These are phyloP conservation scores for Megalurothrips usitatus DNA, from an alignment of 2,888 invertebrate genomes.

Conservation along the genomic window DNA sequence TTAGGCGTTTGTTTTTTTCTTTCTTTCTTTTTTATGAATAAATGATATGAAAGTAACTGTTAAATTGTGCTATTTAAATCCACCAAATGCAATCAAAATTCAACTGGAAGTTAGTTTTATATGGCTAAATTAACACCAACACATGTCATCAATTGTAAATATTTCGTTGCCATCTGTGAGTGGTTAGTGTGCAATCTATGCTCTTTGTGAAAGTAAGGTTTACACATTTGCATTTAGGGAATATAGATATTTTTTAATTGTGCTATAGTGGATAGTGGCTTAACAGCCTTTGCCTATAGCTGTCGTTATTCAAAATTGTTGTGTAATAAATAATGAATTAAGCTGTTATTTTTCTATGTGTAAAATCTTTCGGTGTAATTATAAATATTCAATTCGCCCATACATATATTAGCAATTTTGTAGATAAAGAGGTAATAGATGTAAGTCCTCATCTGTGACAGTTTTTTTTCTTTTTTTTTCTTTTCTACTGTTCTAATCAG, in stretches of 20 bases:
- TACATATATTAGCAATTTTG: neutral
- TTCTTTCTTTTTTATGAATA: neutral
- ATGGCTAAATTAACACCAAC: neutral
- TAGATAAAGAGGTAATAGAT: neutral
- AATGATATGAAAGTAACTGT: slow-evolving; percentile 18
- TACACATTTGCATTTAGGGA: neutral
- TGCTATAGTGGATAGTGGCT: neutral
- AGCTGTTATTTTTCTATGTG: slow-evolving; percentile 20
- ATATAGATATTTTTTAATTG: slow-evolving; percentile 15
- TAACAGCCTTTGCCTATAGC: slow-evolving; percentile 13
- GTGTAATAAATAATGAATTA: neutral
- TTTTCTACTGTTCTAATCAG: slow-evolving; percentile 19
- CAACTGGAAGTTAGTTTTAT: neutral
- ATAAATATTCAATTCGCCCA: neutral
- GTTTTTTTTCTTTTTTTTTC: neutral
- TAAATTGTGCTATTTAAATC: slow-evolving; percentile 18
- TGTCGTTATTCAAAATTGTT: slow-evolving; percentile 17
- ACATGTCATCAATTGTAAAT: slow-evolving; percentile 5
- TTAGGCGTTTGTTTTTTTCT: neutral
- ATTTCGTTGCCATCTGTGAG: neutral
- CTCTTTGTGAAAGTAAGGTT: neutral
- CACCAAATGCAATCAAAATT: slow-evolving; percentile 15
- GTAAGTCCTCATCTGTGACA: slow-evolving; percentile 17
- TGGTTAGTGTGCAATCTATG: slow-evolving; percentile 9
- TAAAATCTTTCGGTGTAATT: neutral